Percentiles rank a stretch among this genome's conserved stretches.
Evolutionary conservation across 2,888 invertebrate genomes (phyloP).

Genomic region (Congeria kusceri): DNA sequence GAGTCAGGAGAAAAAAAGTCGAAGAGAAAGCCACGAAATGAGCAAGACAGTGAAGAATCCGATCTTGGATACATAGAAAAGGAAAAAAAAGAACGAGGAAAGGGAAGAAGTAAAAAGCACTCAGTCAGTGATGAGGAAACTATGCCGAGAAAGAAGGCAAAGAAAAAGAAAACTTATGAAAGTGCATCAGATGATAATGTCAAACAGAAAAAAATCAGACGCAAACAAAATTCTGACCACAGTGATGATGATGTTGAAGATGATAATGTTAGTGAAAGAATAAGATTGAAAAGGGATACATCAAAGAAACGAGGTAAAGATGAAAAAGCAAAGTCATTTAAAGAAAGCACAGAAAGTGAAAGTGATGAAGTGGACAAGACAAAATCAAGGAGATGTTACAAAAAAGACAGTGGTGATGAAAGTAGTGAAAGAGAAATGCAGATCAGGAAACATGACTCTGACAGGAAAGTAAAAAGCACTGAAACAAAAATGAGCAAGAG

Average conservation of each 20-base stretch:
- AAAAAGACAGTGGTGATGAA: conserved; percentile 33
- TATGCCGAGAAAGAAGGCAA: conserved; percentile 27
- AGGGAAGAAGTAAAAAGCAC: conserved; percentile 15
- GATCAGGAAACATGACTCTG: neutral
- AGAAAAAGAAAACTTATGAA: conserved; percentile 23
- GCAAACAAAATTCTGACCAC: conserved; percentile 20
- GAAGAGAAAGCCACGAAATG: conserved; percentile 26
- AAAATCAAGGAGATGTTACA: neutral
- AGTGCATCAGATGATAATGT: conserved; percentile 20
- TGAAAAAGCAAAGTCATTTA: conserved; percentile 7
- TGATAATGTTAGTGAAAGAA: conserved; percentile 28
- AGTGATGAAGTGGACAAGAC: neutral
- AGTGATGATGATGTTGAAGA: conserved; percentile 7
- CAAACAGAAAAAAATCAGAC: neutral
- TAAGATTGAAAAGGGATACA: conserved; percentile 2
- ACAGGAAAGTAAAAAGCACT: conserved; percentile 13
- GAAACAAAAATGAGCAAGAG: conserved; percentile 1
- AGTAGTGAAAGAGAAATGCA: conserved; percentile 30
- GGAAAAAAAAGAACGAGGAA: conserved; percentile 18
- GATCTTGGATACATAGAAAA: conserved; percentile 17
- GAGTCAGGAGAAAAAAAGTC: conserved; percentile 17
- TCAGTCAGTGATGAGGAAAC: conserved; percentile 42
- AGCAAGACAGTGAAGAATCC: conserved; percentile 25
- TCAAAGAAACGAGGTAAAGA: neutral
- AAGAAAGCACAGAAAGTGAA: conserved; percentile 3